These are phyloP conservation scores for Helobdella robusta DNA, from an alignment of 2,888 invertebrate species.

Conservation along the genomic window DNA sequence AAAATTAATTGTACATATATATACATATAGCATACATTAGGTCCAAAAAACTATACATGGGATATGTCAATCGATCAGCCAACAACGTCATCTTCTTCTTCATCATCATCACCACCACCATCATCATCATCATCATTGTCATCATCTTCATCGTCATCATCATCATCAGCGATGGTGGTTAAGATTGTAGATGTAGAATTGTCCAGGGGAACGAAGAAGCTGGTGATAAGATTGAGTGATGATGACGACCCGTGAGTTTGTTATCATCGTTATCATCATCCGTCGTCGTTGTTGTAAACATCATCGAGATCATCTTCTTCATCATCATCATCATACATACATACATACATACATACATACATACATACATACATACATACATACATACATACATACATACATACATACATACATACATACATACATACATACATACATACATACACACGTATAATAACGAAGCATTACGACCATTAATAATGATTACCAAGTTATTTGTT, in stretches of 20 bases:
- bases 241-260: conserved; percentile 5
- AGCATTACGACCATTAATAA: too few relatives aligned
- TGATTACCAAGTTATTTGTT: too few relatives aligned
- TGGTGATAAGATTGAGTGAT: conserved; percentile 13
- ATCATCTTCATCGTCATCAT: not conserved
- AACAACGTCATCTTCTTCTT: not conserved
- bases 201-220: not conserved
- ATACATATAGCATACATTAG: too few relatives aligned
- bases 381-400: conserved; percentile 26
- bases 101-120: not conserved
- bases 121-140: not conserved
- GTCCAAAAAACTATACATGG: too few relatives aligned
- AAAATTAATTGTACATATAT: too few relatives aligned
- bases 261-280: not conserved
- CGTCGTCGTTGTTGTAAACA: not conserved
- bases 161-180: not conserved
- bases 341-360: conserved; percentile 13
- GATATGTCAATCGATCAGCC: too few relatives aligned
- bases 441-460: too few relatives aligned
- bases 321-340: too few relatives aligned
- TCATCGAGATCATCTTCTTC: too few relatives aligned
- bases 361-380: conserved; percentile 23
- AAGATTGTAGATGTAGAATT: not conserved
- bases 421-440: conserved; percentile 22
- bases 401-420: conserved; percentile 25